These are phyloP conservation scores for Elymnias hypermnestra DNA, from an alignment of 1,140 invertebrate species.

Conservation along the genomic window DNA sequence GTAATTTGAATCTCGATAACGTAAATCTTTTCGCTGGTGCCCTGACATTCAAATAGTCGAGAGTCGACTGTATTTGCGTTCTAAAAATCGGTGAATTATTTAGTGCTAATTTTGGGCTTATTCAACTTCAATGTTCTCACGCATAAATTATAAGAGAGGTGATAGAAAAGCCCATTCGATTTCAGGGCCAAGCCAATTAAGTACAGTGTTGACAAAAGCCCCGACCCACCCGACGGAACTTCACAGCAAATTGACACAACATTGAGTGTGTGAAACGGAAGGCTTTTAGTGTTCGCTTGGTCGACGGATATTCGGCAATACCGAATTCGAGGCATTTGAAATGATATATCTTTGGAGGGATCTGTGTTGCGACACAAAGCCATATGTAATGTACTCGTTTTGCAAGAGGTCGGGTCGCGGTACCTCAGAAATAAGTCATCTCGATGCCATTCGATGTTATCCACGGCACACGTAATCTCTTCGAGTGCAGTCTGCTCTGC, in stretches of 20 bases:
- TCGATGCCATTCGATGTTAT: background rate
- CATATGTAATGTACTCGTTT: too few relatives aligned
- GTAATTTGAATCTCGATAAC: too few relatives aligned
- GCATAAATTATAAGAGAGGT: slow-evolving; percentile 2
- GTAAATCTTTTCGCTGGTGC: too few relatives aligned
- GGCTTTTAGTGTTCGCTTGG: slow-evolving; percentile 53
- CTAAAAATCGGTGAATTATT: too few relatives aligned
- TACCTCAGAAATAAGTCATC: background rate
- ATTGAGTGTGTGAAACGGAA: slow-evolving; percentile 65
- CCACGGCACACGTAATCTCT: background rate
- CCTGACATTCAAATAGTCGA: too few relatives aligned
- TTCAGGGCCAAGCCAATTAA: slow-evolving; percentile 52
- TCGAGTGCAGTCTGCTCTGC: too few relatives aligned
- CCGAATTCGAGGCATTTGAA: slow-evolving; percentile 11
- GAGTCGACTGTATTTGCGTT: too few relatives aligned
- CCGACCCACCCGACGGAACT: slow-evolving; percentile 22
- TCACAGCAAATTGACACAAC: slow-evolving; percentile 53
- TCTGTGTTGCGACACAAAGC: background rate
- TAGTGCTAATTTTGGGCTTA: too few relatives aligned
- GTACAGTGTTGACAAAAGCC: slow-evolving; percentile 58
- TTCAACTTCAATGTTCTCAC: too few relatives aligned
- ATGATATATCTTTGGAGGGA: slow-evolving; percentile 5
- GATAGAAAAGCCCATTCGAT: slow-evolving; percentile 18
- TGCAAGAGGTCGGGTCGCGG: background rate
- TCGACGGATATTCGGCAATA: slow-evolving; percentile 55